Percentiles rank a stretch among this genome's conserved stretches.
phyloP scores from a whole-genome alignment of 2,113 vertebrate species.

The Amblyopsis rosae region DNA sequence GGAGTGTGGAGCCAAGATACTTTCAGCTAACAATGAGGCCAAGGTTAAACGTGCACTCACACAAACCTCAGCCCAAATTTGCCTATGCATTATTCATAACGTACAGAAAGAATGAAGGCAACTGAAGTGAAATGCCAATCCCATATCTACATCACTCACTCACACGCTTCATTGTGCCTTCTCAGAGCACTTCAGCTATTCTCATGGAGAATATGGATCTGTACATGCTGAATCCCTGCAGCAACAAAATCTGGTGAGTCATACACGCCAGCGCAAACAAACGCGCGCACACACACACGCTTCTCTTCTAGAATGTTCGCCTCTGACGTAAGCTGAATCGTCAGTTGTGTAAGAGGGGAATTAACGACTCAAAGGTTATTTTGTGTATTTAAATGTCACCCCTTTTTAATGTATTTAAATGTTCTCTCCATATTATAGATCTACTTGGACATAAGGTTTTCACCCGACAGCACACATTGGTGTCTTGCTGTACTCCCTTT shows the following conservation, averaged over 20 bases:
- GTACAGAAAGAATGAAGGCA: neutral
- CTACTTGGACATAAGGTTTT: too few relatives aligned
- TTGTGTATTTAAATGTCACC: too few relatives aligned
- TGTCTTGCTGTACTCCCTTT: neutral
- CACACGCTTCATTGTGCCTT: neutral
- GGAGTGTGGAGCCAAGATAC: conserved; percentile 97
- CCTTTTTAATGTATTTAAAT: too few relatives aligned
- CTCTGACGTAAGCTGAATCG: neutral
- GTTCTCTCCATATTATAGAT: too few relatives aligned
- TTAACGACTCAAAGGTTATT: neutral
- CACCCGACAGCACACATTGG: neutral
- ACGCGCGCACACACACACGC: neutral
- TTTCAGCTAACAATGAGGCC: conserved; percentile 94
- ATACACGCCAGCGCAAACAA: neutral
- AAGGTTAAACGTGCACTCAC: conserved; percentile 80
- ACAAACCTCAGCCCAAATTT: neutral
- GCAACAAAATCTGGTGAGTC: conserved; percentile 96
- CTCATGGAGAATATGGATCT: conserved; percentile 98
- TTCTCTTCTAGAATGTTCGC: too few relatives aligned
- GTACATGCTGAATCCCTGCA: conserved; percentile 99
- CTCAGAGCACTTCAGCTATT: conserved; percentile 94
- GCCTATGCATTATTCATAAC: neutral
- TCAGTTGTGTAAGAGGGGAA: neutral
- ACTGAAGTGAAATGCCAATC: neutral
- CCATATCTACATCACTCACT: neutral